These are phyloP conservation scores for Microcebus jonahi DNA, from an alignment of 2,113 vertebrate species.

Conservation along the genomic window DNA sequence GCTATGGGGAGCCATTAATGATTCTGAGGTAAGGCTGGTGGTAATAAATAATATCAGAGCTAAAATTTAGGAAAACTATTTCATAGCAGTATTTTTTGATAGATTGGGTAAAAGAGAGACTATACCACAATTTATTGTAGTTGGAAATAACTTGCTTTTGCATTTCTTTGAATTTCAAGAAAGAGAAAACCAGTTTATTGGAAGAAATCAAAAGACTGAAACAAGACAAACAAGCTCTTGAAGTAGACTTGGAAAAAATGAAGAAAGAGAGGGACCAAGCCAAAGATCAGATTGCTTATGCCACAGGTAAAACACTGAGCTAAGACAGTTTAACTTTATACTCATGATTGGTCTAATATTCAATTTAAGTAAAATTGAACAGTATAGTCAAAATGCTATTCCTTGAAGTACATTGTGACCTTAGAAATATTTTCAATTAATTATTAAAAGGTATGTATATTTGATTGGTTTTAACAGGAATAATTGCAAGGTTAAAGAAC, in stretches of 20 bases:
- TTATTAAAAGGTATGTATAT: not conserved
- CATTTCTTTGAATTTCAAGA: constrained; percentile 83
- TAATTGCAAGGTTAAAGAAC: not conserved
- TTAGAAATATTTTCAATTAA: not conserved
- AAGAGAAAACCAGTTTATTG: constrained; percentile 86
- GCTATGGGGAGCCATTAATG: not conserved
- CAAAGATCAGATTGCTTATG: constrained; percentile 84
- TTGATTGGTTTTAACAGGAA: constrained; percentile 1
- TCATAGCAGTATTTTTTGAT: constrained; percentile 10
- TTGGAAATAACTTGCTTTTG: constrained; percentile 47
- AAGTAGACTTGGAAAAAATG: constrained; percentile 90
- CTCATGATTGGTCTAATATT: not conserved
- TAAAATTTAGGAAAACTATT: constrained; percentile 35
- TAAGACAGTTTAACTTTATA: not conserved
- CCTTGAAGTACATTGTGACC: not conserved
- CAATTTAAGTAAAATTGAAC: constrained; percentile 2
- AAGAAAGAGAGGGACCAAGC: constrained; percentile 91
- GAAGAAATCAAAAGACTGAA: constrained; percentile 89
- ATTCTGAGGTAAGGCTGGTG: not conserved
- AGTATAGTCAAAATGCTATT: not conserved
- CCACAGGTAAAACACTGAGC: constrained; percentile 85
- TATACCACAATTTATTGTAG: not conserved
- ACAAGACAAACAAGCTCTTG: constrained; percentile 92
- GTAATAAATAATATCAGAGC: not conserved
- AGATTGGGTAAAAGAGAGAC: not conserved